Evolutionary conservation across 2,797 vertebrate species (phyloP).

Genomic region (Labeo calbasu): DNA sequence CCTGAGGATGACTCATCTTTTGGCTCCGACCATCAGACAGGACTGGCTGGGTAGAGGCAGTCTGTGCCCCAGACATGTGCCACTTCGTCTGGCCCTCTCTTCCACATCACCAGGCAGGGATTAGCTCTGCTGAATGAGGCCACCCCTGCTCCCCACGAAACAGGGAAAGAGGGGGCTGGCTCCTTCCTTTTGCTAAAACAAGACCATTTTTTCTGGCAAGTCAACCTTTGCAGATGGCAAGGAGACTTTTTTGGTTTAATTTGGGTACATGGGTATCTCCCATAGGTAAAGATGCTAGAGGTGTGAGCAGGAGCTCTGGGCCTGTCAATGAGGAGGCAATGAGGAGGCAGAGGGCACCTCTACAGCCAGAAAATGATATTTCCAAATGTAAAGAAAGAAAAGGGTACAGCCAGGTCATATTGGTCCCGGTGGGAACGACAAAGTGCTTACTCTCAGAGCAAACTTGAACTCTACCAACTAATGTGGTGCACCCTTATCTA

Average conservation of each 20-base stretch:
- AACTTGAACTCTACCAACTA: slow-evolving; percentile 34
- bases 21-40: slow-evolving; percentile 61
- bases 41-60: slow-evolving; percentile 61
- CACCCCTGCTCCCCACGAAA: slow-evolving; percentile 43
- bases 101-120: slow-evolving; percentile 53
- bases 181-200: slow-evolving; percentile 30
- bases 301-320: not conserved
- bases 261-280: slow-evolving; percentile 39
- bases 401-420: slow-evolving; percentile 44
- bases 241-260: slow-evolving; percentile 20
- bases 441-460: slow-evolving; percentile 44
- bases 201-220: slow-evolving; percentile 15
- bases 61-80: slow-evolving; percentile 61
- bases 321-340: slow-evolving; percentile 26
- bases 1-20: slow-evolving; percentile 62
- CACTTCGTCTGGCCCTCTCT: slow-evolving; percentile 58
- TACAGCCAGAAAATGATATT: slow-evolving; percentile 37
- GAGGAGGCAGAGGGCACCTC: slow-evolving; percentile 47
- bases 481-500: slow-evolving; percentile 25
- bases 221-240: slow-evolving; percentile 29
- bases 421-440: slow-evolving; percentile 30
- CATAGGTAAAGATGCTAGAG: slow-evolving; percentile 19
- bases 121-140: slow-evolving; percentile 45
- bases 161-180: slow-evolving; percentile 14
- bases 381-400: slow-evolving; percentile 42